A percentile compares a stretch with the other conserved stretches of the same genome.
phyloP scores from a whole-genome alignment of 2,888 invertebrate species.

The Parnassius smintheus region DNA sequence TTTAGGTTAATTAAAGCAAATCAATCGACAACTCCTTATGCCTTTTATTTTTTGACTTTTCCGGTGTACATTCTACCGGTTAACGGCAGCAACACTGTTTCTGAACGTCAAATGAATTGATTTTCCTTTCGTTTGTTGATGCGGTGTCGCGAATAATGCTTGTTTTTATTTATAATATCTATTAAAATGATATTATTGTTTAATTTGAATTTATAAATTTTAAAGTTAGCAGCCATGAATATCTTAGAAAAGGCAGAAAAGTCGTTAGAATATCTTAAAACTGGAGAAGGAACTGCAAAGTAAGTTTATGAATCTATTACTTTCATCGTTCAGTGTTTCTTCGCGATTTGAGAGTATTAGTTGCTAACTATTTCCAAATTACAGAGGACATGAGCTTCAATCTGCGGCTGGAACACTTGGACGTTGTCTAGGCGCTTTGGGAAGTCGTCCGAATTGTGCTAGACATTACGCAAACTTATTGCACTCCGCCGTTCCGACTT shows the following conservation, averaged over 20 bases:
- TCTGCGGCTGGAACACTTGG: slow-evolving; percentile 70
- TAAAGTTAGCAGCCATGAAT: slow-evolving; percentile 55
- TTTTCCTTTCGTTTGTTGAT: slow-evolving; percentile 52
- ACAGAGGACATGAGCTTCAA: slow-evolving; percentile 70
- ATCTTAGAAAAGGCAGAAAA: slow-evolving; percentile 75
- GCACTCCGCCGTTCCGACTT: slow-evolving; percentile 63
- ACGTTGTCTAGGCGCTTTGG: slow-evolving; percentile 67
- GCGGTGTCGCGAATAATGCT: slow-evolving; percentile 41
- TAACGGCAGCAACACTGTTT: too few relatives aligned
- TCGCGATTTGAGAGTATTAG: neutral
- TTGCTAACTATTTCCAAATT: slow-evolving; percentile 15
- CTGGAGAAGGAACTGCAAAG: slow-evolving; percentile 63
- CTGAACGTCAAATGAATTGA: slow-evolving; percentile 44
- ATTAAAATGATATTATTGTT: slow-evolving; percentile 40
- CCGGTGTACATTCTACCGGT: neutral
- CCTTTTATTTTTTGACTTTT: too few relatives aligned
- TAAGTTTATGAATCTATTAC: slow-evolving; percentile 41
- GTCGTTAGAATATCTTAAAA: slow-evolving; percentile 69
- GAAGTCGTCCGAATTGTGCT: slow-evolving; percentile 65
- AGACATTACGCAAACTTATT: slow-evolving; percentile 69
- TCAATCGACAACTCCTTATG: too few relatives aligned
- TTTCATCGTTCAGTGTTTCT: neutral
- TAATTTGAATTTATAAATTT: slow-evolving; percentile 6
- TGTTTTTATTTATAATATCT: slow-evolving; percentile 31
- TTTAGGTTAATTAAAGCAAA: too few relatives aligned